phyloP scores from a whole-genome alignment of 2,888 invertebrate genomes.

The Plebejus argus region DNA sequence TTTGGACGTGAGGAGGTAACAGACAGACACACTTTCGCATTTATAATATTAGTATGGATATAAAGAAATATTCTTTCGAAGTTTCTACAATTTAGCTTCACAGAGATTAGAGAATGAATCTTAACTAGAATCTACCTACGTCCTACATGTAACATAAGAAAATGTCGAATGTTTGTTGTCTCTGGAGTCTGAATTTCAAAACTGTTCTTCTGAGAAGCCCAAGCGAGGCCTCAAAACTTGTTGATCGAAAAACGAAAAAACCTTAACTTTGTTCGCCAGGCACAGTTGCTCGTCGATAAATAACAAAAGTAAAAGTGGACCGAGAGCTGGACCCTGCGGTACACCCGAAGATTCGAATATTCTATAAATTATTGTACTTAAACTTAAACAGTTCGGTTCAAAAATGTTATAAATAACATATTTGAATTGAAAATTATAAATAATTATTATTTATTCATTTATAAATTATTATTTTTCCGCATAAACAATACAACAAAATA shows the following conservation, averaged over 20 bases:
- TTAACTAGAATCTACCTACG: too few relatives aligned
- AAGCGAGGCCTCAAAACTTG: background rate
- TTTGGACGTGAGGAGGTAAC: too few relatives aligned
- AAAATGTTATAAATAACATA: too few relatives aligned
- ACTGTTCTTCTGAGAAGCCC: background rate
- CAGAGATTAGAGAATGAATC: too few relatives aligned
- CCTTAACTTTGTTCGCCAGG: background rate
- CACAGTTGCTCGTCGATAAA: background rate
- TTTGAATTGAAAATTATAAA: too few relatives aligned
- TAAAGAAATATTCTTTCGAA: background rate
- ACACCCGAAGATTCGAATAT: background rate
- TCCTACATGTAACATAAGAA: background rate
- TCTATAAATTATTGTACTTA: background rate
- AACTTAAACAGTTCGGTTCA: too few relatives aligned
- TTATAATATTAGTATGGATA: too few relatives aligned
- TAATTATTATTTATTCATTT: background rate
- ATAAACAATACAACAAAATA: too few relatives aligned
- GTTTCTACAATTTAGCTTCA: too few relatives aligned
- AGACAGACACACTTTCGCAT: too few relatives aligned
- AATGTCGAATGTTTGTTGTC: background rate
- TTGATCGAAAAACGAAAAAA: conserved; percentile 7
- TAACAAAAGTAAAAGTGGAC: conserved; percentile 11
- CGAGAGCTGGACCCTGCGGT: background rate
- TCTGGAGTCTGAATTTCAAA: background rate
- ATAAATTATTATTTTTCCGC: too few relatives aligned